phyloP scores from a whole-genome alignment of 2,888 invertebrate genomes.

The Plemyria rubiginata region DNA sequence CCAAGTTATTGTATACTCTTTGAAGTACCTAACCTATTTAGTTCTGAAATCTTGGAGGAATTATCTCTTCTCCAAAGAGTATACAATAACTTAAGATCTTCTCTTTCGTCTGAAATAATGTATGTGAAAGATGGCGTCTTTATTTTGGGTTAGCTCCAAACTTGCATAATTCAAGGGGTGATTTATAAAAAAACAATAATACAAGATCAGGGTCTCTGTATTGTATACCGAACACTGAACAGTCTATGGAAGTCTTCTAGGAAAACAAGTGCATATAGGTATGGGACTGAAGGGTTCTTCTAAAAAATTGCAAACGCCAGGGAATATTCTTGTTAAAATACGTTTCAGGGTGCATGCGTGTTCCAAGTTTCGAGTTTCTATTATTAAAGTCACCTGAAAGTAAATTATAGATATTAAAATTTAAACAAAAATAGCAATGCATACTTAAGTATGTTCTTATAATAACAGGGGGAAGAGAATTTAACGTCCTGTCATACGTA shows the following conservation, averaged over 20 bases:
- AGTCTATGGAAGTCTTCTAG: conserved; percentile 35
- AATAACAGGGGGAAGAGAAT: background rate
- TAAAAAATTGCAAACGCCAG: conserved; percentile 54
- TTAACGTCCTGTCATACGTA: conserved; percentile 46
- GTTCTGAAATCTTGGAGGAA: too few relatives aligned
- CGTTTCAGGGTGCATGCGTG: conserved; percentile 83
- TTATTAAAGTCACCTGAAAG: conserved; percentile 89
- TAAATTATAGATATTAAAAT: conserved; percentile 6
- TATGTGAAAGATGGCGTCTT: too few relatives aligned
- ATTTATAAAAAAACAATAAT: too few relatives aligned
- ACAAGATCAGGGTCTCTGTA: background rate
- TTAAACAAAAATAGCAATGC: background rate
- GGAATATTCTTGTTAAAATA: conserved; percentile 56
- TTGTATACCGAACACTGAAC: background rate
- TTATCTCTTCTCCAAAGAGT: too few relatives aligned
- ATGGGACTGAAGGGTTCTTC: conserved; percentile 55
- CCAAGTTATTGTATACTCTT: too few relatives aligned
- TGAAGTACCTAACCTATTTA: too few relatives aligned
- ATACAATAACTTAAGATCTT: too few relatives aligned
- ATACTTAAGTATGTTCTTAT: too few relatives aligned
- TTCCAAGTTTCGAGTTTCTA: conserved; percentile 90
- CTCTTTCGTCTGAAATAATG: too few relatives aligned
- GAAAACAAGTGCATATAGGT: conserved; percentile 55
- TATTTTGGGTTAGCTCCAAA: too few relatives aligned
- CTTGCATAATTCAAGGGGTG: too few relatives aligned